Percentiles rank a stretch among this genome's conserved stretches.
These are phyloP conservation scores for Drosophila eohydei DNA, from an alignment of 2,888 invertebrate species.

Conservation along the genomic window DNA sequence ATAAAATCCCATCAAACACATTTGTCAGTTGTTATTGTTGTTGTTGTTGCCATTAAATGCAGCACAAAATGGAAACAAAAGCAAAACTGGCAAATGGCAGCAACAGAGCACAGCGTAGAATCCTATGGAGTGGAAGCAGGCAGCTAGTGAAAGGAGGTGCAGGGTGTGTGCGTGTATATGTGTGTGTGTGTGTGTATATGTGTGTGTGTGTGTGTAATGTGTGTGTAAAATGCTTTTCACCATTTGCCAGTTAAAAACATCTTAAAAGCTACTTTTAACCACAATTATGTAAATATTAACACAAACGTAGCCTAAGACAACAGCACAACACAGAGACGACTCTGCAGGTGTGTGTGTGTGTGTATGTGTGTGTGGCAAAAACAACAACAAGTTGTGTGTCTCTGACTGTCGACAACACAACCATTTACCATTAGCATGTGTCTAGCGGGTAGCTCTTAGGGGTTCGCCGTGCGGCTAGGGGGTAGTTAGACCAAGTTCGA, in stretches of 20 bases:
- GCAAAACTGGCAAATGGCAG: slow-evolving; percentile 44
- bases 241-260: slow-evolving; percentile 77
- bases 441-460: slow-evolving; percentile 35
- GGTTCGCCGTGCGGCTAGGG: slow-evolving; percentile 1
- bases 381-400: slow-evolving; percentile 39
- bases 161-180: neutral
- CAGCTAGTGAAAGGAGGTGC: neutral
- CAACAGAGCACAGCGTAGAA: slow-evolving; percentile 5
- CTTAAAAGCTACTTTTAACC: slow-evolving; percentile 81
- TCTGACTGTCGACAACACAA: slow-evolving; percentile 70
- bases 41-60: slow-evolving; percentile 64
- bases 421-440: slow-evolving; percentile 78
- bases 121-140: slow-evolving; percentile 1
- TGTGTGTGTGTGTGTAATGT: slow-evolving; percentile 9
- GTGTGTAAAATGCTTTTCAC: slow-evolving; percentile 37
- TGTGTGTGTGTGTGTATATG: neutral
- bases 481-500: slow-evolving; percentile 1
- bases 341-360: neutral
- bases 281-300: slow-evolving; percentile 80
- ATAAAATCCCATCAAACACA: slow-evolving; percentile 72
- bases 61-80: slow-evolving; percentile 62
- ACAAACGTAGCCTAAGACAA: slow-evolving; percentile 69
- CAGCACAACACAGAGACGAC: slow-evolving; percentile 33
- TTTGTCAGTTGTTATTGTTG: slow-evolving; percentile 65
- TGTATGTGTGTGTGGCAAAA: slow-evolving; percentile 10